These are phyloP conservation scores for Corapipo altera DNA, from an alignment of 2,113 vertebrate genomes.

Conservation along the genomic window DNA sequence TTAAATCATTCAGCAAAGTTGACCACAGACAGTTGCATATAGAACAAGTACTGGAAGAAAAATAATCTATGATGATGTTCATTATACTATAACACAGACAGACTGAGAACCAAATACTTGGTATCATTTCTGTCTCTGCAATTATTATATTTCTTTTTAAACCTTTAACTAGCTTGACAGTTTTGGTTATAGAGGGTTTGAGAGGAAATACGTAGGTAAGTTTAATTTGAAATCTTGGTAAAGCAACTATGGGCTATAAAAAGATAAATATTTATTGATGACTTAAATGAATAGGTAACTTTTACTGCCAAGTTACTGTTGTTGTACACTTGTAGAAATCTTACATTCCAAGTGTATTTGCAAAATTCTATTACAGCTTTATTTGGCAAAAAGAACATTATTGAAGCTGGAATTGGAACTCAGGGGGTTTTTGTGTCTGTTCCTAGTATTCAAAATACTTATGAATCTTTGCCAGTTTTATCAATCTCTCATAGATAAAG, in stretches of 20 bases:
- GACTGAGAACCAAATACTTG: not conserved
- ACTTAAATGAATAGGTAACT: not conserved
- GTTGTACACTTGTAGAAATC: not conserved
- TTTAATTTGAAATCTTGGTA: not conserved
- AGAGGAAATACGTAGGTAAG: not conserved
- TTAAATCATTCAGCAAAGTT: constrained; percentile 51
- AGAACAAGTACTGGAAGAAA: constrained; percentile 34
- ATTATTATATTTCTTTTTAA: not conserved
- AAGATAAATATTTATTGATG: not conserved
- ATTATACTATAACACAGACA: not conserved
- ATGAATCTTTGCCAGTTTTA: not conserved
- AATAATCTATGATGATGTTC: constrained; percentile 16
- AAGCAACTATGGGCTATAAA: not conserved
- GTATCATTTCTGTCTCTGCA: not conserved
- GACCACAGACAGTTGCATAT: constrained; percentile 47
- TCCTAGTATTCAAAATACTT: not conserved
- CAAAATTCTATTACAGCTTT: not conserved
- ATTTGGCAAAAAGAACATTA: not conserved
- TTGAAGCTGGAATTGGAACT: not conserved
- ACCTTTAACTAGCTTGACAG: not conserved
- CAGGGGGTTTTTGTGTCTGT: not conserved
- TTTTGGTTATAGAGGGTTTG: not conserved
- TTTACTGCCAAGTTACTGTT: not conserved
- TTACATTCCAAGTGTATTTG: not conserved
- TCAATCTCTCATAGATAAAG: not conserved